Conservation (phyloP, 1,140 invertebrate species). For the Drosophila sulfurigaster region DNA sequence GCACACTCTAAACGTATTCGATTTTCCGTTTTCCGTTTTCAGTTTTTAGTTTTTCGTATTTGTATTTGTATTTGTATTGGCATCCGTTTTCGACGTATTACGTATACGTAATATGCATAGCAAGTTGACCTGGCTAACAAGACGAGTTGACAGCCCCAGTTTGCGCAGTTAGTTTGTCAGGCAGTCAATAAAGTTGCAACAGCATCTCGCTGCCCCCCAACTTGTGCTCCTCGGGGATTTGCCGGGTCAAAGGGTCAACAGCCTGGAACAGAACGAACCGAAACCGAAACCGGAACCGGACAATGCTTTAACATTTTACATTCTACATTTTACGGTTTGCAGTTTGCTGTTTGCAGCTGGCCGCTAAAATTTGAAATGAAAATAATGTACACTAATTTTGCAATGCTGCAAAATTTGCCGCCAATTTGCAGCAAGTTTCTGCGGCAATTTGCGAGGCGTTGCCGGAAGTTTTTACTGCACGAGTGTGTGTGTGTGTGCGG, state of each 20-base stretch:
- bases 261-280: not conserved
- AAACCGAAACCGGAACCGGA: not conserved
- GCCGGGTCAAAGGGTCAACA: conserved; percentile 3
- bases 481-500: not conserved
- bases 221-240: not conserved
- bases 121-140: not conserved
- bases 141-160: not conserved
- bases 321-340: not conserved
- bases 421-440: conserved; percentile 36
- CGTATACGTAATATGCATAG: not conserved
- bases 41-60: no score
- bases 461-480: conserved; percentile 34
- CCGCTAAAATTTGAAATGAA: conserved; percentile 19
- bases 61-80: not conserved
- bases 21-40: no score
- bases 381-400: conserved; percentile 55
- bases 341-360: not conserved
- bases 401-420: conserved; percentile 48
- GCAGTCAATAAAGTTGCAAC: not conserved
- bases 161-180: not conserved
- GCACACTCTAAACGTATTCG: no score
- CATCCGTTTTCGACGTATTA: not conserved
- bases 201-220: not conserved
- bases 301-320: not conserved
- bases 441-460: conserved; percentile 45